phyloP scores from a whole-genome alignment of 1,140 invertebrate genomes.

The Lepidurus arcticus region DNA sequence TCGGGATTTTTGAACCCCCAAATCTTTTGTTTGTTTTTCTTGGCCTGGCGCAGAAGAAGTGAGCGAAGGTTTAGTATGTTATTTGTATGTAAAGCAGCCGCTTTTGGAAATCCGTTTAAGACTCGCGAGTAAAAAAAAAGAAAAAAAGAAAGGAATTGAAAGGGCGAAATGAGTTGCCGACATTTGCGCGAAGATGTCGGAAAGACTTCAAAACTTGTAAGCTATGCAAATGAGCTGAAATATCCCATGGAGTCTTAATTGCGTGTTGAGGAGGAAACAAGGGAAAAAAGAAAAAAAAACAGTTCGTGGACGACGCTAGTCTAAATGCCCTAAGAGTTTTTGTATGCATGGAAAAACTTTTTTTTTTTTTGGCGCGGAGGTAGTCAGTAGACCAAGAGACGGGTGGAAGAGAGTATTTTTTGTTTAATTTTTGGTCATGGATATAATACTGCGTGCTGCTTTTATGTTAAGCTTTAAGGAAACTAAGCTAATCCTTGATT shows the following conservation, averaged over 20 bases:
- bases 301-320: neutral
- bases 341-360: neutral
- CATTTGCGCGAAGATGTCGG: neutral
- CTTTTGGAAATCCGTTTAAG: neutral
- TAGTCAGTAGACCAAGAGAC: neutral
- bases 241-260: conserved; percentile 4
- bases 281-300: neutral
- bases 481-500: neutral
- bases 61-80: neutral
- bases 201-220: neutral
- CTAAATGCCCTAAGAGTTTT: neutral
- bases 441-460: neutral
- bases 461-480: neutral
- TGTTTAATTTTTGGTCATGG: neutral
- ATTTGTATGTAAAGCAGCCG: conserved; percentile 11
- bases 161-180: too few species aligned
- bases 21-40: conserved; percentile 16
- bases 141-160: too few species aligned
- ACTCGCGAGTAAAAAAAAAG: too few species aligned
- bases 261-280: neutral
- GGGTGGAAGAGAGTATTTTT: neutral
- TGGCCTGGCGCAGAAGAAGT: neutral
- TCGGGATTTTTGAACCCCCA: neutral
- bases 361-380: neutral
- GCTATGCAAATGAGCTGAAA: neutral